A percentile compares a stretch with the other conserved stretches of the same genome.
phyloP scores from a whole-genome alignment of 2,113 vertebrate genomes.

The Perca flavescens region DNA sequence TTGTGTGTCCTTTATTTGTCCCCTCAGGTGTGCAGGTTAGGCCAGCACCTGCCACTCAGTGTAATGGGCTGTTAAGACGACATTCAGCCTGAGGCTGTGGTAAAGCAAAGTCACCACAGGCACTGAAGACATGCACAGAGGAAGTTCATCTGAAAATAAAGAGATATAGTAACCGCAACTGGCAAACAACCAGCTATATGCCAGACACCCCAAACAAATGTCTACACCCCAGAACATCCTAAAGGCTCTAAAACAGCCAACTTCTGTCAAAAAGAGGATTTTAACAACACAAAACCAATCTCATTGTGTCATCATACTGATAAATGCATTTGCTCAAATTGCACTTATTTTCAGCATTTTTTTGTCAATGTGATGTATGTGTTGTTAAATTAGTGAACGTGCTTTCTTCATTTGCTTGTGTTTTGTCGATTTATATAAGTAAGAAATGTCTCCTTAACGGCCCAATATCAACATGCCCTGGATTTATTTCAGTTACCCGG shows the following conservation, averaged over 20 bases:
- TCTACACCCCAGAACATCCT: not conserved
- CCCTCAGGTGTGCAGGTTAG: slow-evolving; percentile 59
- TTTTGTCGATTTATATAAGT: not conserved
- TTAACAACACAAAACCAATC: not conserved
- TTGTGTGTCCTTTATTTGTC: slow-evolving; percentile 62
- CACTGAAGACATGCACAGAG: slow-evolving; percentile 31
- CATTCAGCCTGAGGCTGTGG: slow-evolving; percentile 62
- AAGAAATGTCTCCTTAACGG: not conserved
- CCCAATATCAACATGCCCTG: no score
- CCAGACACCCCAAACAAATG: slow-evolving; percentile 1
- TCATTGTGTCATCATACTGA: not conserved
- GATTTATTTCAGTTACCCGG: no score
- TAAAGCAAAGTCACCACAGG: slow-evolving; percentile 38
- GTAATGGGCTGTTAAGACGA: slow-evolving; percentile 64
- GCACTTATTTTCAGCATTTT: not conserved
- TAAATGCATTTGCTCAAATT: not conserved
- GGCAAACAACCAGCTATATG: slow-evolving; percentile 5
- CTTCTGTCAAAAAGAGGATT: not conserved
- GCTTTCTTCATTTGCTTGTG: not conserved
- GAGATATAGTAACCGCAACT: not conserved
- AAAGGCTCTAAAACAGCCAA: slow-evolving; percentile 1
- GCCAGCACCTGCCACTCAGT: slow-evolving; percentile 70
- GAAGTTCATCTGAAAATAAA: slow-evolving; percentile 23
- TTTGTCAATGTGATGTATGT: not conserved
- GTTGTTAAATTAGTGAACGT: not conserved